These are phyloP conservation scores for Elymnias hypermnestra DNA, from an alignment of 1,140 invertebrate genomes.

Conservation along the genomic window DNA sequence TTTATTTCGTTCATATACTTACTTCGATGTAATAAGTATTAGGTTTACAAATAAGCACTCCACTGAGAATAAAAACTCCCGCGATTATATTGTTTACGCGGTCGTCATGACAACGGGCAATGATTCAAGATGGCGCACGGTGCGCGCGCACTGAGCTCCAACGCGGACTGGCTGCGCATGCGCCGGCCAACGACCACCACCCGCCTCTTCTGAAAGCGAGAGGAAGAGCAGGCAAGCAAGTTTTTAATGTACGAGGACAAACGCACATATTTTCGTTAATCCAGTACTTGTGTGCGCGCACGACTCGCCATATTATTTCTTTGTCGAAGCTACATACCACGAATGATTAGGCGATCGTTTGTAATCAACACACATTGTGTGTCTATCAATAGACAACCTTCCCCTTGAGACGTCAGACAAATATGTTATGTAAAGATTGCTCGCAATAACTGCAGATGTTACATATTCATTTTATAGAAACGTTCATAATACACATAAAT, in stretches of 20 bases:
- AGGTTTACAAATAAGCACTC: constrained; percentile 28
- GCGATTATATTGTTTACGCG: constrained; percentile 46
- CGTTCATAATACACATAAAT: no score
- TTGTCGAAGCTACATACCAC: constrained; percentile 6
- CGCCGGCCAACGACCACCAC: constrained; percentile 55
- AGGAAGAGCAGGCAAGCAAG: constrained; percentile 64
- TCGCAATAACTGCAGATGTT: background rate
- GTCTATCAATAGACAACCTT: constrained; percentile 18
- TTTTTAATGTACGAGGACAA: constrained; percentile 67
- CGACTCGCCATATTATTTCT: constrained; percentile 9
- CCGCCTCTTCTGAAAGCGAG: constrained; percentile 63
- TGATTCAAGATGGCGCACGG: constrained; percentile 57
- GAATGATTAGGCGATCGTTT: constrained; percentile 12
- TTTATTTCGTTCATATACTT: no score
- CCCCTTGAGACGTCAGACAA: constrained; percentile 29
- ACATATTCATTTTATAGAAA: background rate
- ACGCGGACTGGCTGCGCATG: constrained; percentile 52
- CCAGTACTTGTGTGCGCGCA: constrained; percentile 28
- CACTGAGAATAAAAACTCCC: constrained; percentile 35
- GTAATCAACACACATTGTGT: constrained; percentile 28
- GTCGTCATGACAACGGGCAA: constrained; percentile 64
- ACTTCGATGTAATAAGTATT: constrained; percentile 22
- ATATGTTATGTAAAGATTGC: background rate
- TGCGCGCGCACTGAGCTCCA: constrained; percentile 57
- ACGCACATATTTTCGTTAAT: constrained; percentile 46